Conservation (phyloP, 2,113 vertebrate genomes). For the Esox niger region DNA sequence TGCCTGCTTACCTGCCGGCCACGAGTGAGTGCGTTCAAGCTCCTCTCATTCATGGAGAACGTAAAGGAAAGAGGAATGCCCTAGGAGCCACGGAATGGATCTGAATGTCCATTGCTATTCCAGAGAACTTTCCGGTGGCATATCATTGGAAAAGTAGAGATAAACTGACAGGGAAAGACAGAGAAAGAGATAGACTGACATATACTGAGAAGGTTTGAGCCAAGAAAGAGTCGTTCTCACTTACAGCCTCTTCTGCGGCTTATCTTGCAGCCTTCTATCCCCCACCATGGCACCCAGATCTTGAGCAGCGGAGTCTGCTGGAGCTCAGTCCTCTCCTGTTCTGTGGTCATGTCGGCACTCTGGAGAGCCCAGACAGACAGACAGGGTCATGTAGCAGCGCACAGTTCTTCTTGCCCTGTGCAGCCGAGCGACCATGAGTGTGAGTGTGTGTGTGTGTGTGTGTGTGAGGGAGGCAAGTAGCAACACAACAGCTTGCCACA, state of each 20-base stretch:
- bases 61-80: background rate
- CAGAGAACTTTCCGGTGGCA: background rate
- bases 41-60: background rate
- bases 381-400: conserved; percentile 1
- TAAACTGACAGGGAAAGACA: background rate
- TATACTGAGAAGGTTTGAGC: background rate
- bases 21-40: background rate
- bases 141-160: background rate
- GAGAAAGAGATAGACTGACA: background rate
- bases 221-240: conserved; percentile 39
- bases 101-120: background rate
- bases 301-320: conserved; percentile 83
- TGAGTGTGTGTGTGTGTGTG: background rate
- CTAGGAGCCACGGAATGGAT: background rate
- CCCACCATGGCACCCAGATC: conserved; percentile 83
- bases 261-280: conserved; percentile 38
- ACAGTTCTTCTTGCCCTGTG: background rate
- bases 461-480: conserved; percentile 3
- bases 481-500: conserved; percentile 19
- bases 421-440: conserved; percentile 6
- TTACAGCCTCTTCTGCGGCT: conserved; percentile 80
- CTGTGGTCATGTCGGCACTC: conserved; percentile 33
- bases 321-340: conserved; percentile 68
- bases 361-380: conserved; percentile 25
- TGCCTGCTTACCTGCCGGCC: background rate